A percentile compares a stretch with the other conserved stretches of the same genome.
These are phyloP conservation scores for Macquaria australasica DNA, from an alignment of 2,113 vertebrate species.

Conservation along the genomic window DNA sequence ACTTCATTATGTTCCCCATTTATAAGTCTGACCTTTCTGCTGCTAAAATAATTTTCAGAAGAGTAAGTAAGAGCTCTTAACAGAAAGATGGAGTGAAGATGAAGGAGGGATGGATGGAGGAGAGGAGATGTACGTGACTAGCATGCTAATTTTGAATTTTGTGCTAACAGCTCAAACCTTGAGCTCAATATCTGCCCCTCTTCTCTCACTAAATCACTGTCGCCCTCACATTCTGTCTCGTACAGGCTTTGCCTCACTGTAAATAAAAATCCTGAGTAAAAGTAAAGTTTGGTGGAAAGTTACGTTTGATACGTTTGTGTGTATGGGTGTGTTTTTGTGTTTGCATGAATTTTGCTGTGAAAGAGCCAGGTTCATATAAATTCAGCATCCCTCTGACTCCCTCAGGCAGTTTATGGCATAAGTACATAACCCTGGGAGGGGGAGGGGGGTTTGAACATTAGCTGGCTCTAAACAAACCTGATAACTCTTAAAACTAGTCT, in stretches of 20 bases:
- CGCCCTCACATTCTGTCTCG: neutral
- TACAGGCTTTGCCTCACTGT: neutral
- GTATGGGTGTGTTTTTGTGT: conserved; percentile 28
- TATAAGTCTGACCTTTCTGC: conserved; percentile 62
- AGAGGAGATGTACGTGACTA: conserved; percentile 18
- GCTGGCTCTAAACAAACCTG: neutral
- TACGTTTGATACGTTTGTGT: conserved; percentile 22
- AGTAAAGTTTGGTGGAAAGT: conserved; percentile 30
- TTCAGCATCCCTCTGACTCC: conserved; percentile 60
- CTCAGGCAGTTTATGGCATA: conserved; percentile 59
- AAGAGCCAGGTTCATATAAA: conserved; percentile 55
- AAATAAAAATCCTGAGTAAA: conserved; percentile 12
- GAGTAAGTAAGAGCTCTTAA: conserved; percentile 30
- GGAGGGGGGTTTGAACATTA: conserved; percentile 47
- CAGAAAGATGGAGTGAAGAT: conserved; percentile 24
- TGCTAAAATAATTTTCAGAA: conserved; percentile 43
- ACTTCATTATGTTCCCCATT: conserved; percentile 57
- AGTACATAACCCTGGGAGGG: conserved; percentile 49
- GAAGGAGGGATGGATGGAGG: conserved; percentile 8
- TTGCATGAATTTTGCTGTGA: conserved; percentile 53
- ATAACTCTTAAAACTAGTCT: neutral
- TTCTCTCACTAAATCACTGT: conserved; percentile 25
- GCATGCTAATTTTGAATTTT: conserved; percentile 39
- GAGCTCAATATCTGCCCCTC: conserved; percentile 11
- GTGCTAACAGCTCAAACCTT: conserved; percentile 32